Evolutionary conservation across 2,113 vertebrate genomes (phyloP), one percentile per base, ranked within the genome.

Genomic region (Nanorana parkeri): DNA sequence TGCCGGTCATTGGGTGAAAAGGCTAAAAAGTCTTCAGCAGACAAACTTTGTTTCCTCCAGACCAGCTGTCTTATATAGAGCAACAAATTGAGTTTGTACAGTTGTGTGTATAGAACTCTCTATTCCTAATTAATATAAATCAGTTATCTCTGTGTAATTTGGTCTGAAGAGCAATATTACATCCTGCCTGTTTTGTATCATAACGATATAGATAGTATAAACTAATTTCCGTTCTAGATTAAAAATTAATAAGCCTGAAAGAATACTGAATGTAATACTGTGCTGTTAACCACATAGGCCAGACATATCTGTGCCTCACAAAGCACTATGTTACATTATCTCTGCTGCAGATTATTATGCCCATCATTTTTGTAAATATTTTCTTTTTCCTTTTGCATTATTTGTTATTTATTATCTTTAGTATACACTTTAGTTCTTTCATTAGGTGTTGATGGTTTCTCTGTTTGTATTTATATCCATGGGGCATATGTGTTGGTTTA

Each of bases 151-250:
- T 8, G 51, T 71, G 67, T 71, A 32, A 80, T 80, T 61, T 80
- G 21, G 23, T 52, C 78, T 63, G 11, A 51, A 71, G 10, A 69
- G 17, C 66, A 51, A 51, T 80, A 71, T 71, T 80, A 51, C 67
- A 69, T 80, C 78, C 78, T 80, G 78, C 71, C 78, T 80, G 78
- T 41, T 80, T 80, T 80, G 17, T 29, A 63, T 80, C 67, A 80
- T 36, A 63, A 58, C 17, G 51, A 61, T 68, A 69, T 71, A 36
- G 67, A 80, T 71, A 47, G 54, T 66, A 24, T 68, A 41, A 79
- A 69, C 52, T 58, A 47, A 78, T 77, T 77, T 78, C 47, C 67
- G 28, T 28, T 78, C 55, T 84, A 60, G 64, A 61, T 77, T 84
- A 47, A 77, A 23, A 28, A 76, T 61, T 32, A 82, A 75, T 47